Evolutionary conservation across 2,113 vertebrate genomes (phyloP).

Genomic region (Macheiramphus alcinus): DNA sequence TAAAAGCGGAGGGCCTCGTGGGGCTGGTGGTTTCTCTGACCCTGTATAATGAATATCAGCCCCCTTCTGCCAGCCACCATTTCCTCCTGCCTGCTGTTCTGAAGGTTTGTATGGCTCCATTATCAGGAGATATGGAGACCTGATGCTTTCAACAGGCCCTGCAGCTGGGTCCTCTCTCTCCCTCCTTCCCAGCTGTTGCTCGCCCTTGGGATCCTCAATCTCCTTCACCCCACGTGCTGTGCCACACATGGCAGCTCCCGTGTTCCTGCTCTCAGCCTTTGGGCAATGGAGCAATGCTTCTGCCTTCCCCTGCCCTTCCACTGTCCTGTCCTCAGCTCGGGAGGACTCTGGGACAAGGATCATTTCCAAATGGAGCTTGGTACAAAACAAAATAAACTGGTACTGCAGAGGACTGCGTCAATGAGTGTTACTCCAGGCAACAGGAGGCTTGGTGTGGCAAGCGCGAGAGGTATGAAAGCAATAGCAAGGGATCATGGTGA

Average conservation of each 20-base stretch:
- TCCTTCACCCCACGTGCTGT: not conserved
- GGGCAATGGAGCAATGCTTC: fast-evolving
- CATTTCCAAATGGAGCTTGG: not conserved
- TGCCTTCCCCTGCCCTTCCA: not conserved
- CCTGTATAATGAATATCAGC: fast-evolving
- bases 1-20: not conserved
- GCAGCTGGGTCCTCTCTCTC: not conserved
- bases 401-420: not conserved
- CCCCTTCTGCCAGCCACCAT: not conserved
- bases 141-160: not conserved
- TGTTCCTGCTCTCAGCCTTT: not conserved
- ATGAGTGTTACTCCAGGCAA: not conserved
- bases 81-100: not conserved
- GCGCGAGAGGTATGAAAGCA: not conserved
- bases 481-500: fast-evolving
- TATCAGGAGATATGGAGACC: not conserved
- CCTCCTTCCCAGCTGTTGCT: not conserved
- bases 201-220: not conserved
- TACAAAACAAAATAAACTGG: not conserved
- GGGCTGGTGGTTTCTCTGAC: not conserved
- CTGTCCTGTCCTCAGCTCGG: not conserved
- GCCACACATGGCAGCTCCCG: not conserved
- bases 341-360: not conserved
- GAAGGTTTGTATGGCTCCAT: not conserved
- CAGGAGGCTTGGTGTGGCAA: not conserved